Percentiles rank a stretch among this genome's conserved stretches.
Conservation (phyloP, 2,797 vertebrate genomes). For the Loris lydekkerianus region DNA sequence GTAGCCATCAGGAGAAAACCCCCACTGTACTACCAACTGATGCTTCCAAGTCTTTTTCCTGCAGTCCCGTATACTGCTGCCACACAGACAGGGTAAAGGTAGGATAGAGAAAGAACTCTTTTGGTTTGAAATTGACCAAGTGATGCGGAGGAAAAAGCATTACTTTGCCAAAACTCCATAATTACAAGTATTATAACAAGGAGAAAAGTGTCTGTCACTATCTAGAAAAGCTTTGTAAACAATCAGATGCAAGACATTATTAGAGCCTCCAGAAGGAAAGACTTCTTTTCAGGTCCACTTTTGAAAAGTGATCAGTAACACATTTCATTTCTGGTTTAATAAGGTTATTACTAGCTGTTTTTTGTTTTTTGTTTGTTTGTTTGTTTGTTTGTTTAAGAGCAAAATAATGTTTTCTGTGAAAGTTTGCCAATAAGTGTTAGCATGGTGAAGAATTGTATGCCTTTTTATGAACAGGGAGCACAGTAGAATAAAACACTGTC, state of each 20-base stretch:
- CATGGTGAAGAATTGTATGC: conserved; percentile 31
- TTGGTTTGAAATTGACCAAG: conserved; percentile 60
- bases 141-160: conserved; percentile 37
- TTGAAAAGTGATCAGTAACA: conserved; percentile 11
- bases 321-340: conserved; percentile 66
- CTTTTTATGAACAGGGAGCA: conserved; percentile 64
- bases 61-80: background rate
- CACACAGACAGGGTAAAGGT: conserved; percentile 28
- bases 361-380: background rate
- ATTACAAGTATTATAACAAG: conserved; percentile 45
- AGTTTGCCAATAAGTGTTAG: conserved; percentile 44
- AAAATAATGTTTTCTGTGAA: conserved; percentile 60
- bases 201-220: conserved; percentile 72
- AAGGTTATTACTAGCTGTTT: conserved; percentile 36
- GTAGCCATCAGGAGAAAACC: conserved; percentile 80
- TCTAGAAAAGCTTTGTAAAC: conserved; percentile 54
- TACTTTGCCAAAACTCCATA: conserved; percentile 45
- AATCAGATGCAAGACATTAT: background rate
- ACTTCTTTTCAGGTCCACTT: conserved; percentile 10
- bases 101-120: conserved; percentile 29
- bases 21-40: conserved; percentile 37
- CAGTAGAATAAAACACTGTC: conserved; percentile 73
- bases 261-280: conserved; percentile 32
- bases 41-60: conserved; percentile 65
- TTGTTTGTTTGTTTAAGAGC: background rate